Conservation (phyloP, 2,888 invertebrate species). For the Trissolcus japonicus region DNA sequence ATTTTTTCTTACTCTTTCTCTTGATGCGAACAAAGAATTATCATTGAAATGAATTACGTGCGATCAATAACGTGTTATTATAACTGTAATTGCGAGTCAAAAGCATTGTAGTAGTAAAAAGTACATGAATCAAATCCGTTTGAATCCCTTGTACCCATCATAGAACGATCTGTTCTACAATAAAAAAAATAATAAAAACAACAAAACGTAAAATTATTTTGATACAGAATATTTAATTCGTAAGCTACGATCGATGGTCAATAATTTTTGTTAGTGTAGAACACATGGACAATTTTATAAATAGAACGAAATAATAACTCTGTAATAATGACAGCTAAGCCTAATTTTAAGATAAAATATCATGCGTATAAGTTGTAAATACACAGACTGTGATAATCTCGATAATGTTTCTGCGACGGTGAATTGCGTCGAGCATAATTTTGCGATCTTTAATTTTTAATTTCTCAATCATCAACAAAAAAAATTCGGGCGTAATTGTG, state of each 20-base stretch:
- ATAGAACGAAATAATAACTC: conserved; percentile 45
- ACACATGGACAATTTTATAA: conserved; percentile 44
- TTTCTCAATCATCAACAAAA: conserved; percentile 12
- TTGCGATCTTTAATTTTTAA: conserved; percentile 19
- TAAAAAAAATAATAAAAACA: conserved; percentile 6
- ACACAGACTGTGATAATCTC: conserved; percentile 77
- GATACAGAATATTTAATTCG: conserved; percentile 30
- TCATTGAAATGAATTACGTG: neutral
- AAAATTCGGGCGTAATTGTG: neutral
- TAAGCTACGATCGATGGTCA: conserved; percentile 21
- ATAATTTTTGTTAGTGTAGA: conserved; percentile 50
- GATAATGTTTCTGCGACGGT: conserved; percentile 68
- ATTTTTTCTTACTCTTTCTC: conserved; percentile 7
- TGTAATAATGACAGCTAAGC: conserved; percentile 52
- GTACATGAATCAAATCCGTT: conserved; percentile 9
- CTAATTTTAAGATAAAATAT: conserved; percentile 61
- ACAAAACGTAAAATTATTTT: conserved; percentile 40
- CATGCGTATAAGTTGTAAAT: conserved; percentile 74
- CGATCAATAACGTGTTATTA: neutral
- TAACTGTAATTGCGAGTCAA: neutral
- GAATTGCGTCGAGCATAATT: conserved; percentile 60
- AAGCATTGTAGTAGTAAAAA: neutral
- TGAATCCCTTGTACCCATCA: neutral
- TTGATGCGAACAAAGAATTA: conserved; percentile 1
- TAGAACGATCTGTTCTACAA: neutral